Base-by-base conservation (phyloP, 2,113 vertebrate genomes). In the Spea multiplicata region DNA sequence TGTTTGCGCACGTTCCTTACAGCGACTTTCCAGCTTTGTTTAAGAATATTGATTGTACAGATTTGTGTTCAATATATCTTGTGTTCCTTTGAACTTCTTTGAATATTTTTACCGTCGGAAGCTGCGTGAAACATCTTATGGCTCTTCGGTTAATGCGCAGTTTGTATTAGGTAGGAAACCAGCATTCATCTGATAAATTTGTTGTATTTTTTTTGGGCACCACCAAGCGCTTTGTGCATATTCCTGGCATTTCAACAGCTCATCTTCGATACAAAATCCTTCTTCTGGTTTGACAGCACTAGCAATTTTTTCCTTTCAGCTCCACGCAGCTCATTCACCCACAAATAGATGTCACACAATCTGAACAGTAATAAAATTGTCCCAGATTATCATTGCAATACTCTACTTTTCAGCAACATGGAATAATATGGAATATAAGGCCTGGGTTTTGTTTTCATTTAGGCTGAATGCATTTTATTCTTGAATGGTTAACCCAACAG, bases 281-380 rank as follows among this genome's bases (percentile, higher is more conserved):
- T 74, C 6, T 71, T 30, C 30, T 66, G 67, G 5, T 71, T 80
- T 71, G 74, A 73, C 78, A 74, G 78, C 13, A 9, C 61, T 74
- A 3, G 46, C 14, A 16, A 74, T 81, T 82, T 57, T 6, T 5
- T 62, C 50, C 74, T 49, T 30, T 49, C 14, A 3, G 46, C 71
- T 65, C 5, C 83, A 71, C 16, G 30, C 0, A 0, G 14, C 14
- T 82, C 71, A 80, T 46, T 80, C 71, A 74, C 71, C 81, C 82
- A 46, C n/a, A 81, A 83, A 74, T 1, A 77, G 75, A 72, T 73
- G 81, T 83, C 81, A 78, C 66, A 8, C 30, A 5, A 55, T 70
- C 57, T 7, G 65, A 67, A 59, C 4, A 59, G 81, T 70, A 66
- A 65, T 73, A 0, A 0, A 65, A 77, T 47, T 52, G 71, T 81